These are phyloP conservation scores for Calephelis virginiensis DNA, from an alignment of 1,140 invertebrate species.

Conservation along the genomic window DNA sequence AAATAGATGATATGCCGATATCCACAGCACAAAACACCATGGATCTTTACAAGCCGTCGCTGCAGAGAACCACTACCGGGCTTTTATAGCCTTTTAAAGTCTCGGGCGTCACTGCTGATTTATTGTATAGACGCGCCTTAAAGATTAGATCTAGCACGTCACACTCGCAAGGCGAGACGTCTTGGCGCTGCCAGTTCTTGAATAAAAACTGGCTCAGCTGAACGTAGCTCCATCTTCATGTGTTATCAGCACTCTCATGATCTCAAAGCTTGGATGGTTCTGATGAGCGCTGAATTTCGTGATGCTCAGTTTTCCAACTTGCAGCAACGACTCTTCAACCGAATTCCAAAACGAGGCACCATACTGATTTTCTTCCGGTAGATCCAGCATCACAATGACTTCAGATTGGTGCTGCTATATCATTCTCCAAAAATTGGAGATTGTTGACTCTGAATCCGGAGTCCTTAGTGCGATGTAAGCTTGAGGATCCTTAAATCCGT, in stretches of 20 bases:
- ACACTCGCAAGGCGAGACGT: too few relatives aligned
- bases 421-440: neutral
- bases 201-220: too few relatives aligned
- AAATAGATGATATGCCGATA: neutral
- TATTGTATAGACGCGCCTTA: neutral
- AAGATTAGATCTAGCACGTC: neutral
- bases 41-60: neutral
- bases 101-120: neutral
- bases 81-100: slow-evolving; percentile 1
- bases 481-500: neutral
- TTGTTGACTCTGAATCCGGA: neutral
- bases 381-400: neutral
- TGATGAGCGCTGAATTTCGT: too few relatives aligned
- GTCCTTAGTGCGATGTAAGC: neutral
- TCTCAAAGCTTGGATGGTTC: too few relatives aligned
- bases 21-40: neutral
- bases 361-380: too few relatives aligned
- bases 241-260: too few relatives aligned
- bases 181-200: too few relatives aligned
- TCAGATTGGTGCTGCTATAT: neutral
- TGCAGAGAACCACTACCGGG: neutral
- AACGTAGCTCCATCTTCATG: too few relatives aligned
- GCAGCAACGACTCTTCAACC: neutral
- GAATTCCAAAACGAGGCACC: neutral
- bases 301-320: neutral